phyloP scores from a whole-genome alignment of 2,888 invertebrate species.

The Polietes domitor region DNA sequence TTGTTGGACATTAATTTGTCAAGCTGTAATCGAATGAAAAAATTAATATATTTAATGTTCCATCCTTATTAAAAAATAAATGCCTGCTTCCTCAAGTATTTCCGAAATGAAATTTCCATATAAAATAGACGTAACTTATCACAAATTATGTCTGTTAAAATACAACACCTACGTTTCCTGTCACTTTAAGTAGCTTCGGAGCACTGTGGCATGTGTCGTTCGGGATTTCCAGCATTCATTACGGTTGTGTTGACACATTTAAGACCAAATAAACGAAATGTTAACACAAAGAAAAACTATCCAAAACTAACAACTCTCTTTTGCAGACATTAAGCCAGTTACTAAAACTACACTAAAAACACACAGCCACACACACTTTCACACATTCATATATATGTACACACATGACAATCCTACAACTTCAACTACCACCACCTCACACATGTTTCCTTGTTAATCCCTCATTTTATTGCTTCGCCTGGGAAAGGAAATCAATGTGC shows the following conservation, averaged over 20 bases:
- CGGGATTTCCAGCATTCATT: background rate
- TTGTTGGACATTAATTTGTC: no score
- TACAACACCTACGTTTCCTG: no score
- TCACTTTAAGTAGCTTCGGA: no score
- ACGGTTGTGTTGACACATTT: constrained; percentile 9
- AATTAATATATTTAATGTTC: no score
- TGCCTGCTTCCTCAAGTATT: no score
- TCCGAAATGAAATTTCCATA: no score
- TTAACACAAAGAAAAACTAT: background rate
- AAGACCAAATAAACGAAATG: background rate
- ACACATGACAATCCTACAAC: background rate
- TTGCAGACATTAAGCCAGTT: constrained; percentile 6
- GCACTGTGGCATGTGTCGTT: no score
- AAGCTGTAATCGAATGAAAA: no score
- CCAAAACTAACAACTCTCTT: background rate
- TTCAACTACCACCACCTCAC: background rate
- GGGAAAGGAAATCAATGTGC: constrained; percentile 9
- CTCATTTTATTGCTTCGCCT: constrained; percentile 34
- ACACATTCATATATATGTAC: background rate
- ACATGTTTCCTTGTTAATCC: constrained; percentile 40
- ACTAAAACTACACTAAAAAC: background rate
- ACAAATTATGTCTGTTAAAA: no score
- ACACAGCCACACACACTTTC: constrained; percentile 23
- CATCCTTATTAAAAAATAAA: no score
- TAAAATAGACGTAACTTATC: no score